Evolutionary conservation across 2,113 vertebrate species (phyloP), one percentile per base, ranked within the genome.

Genomic region (Brachyistius frenatus): DNA sequence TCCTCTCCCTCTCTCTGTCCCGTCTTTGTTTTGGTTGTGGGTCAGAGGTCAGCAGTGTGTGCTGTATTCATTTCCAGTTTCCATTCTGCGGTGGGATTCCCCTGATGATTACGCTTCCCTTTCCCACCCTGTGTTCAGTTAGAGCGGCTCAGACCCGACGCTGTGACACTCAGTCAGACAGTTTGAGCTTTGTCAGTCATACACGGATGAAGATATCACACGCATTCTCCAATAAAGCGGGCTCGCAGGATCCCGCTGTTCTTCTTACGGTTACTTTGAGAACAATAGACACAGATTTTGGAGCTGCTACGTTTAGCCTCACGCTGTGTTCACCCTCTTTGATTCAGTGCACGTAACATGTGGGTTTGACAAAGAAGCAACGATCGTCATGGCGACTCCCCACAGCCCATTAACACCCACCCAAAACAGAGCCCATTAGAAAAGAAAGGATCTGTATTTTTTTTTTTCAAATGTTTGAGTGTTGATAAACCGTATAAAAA

Each of bases 51-150:
- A 81, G 65, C 70, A 80, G 62, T 6, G 36, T 86, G 82, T 52
- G 81, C 85, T 90, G 79, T 90, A 76, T 90, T 91, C 76, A 86
- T 92, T 90, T 93, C 89, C 81, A 90, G 83, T 92, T 91, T 90
- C 88, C 87, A 83, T 80, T 90, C 83, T 89, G 87, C 76, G 83
- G 80, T 78, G 78, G 88, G 86, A 90, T 85, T 91, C 87, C 88
- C 90, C 77, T 76, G 78, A 64, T 33, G 78, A 85, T 81, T 78
- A 0, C 8, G 36, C 84, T 89, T 91, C 72, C 89, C 78, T 90
- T 93, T 92, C 93, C 90, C 90, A 90, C 74, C 90, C 81, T 54
- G 61, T 16, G 10, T 74, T 77, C 13, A 1, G 30, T 33, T 16
- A 49, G 33, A 71, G 3, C 23, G 2, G 47, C 56, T 66, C 32